Evolutionary conservation across 2,113 vertebrate species (phyloP).

Genomic region (Semnornis frantzii): DNA sequence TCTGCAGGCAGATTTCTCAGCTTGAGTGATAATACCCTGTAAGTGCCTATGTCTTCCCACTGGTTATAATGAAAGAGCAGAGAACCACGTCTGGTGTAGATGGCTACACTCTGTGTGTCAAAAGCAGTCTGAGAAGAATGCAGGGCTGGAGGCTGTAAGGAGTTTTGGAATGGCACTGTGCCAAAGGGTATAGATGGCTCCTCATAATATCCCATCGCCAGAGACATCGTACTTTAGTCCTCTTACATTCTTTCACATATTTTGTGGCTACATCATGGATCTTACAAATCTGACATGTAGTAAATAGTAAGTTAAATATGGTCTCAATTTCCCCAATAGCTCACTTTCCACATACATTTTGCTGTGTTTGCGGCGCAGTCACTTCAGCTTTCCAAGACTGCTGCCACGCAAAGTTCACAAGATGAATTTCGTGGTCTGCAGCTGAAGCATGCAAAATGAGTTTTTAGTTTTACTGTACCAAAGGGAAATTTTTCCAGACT

Average conservation of each 20-base stretch:
- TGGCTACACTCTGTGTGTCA: not conserved
- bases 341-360: not conserved
- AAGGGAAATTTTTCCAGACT: conserved; percentile 17
- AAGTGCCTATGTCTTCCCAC: not conserved
- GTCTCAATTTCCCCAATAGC: not conserved
- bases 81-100: not conserved
- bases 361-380: not conserved
- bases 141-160: not conserved
- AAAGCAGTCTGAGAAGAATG: not conserved
- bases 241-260: not conserved
- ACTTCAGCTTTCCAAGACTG: not conserved
- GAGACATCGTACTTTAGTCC: not conserved
- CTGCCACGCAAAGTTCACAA: not conserved
- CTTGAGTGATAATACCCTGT: not conserved
- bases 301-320: not conserved
- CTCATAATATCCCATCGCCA: not conserved
- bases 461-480: conserved; percentile 36
- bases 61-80: not conserved
- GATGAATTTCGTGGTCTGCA: accelerated
- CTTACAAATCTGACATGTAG: not conserved
- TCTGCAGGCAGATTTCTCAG: not conserved
- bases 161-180: not conserved
- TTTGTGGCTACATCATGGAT: not conserved
- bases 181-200: not conserved
- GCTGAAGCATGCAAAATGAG: not conserved